A percentile compares a stretch with the other conserved stretches of the same genome.
phyloP scores from a whole-genome alignment of 2,797 vertebrate species.

The Ptychadena robeensis region DNA sequence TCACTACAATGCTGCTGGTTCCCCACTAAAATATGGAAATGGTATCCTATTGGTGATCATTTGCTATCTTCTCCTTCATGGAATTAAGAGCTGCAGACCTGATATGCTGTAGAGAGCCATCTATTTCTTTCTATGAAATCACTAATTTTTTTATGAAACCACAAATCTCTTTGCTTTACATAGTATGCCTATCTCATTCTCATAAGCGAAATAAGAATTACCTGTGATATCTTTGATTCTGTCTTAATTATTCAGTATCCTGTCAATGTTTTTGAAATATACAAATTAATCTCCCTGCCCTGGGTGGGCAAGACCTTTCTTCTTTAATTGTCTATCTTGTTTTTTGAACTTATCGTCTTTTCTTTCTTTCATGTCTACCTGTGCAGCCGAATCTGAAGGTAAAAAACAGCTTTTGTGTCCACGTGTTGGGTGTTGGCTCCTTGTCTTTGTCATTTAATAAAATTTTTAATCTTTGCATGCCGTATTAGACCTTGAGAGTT shows the following conservation, averaged over 20 bases:
- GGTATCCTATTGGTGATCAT: neutral
- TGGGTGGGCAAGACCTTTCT: neutral
- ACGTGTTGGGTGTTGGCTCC: constrained; percentile 70
- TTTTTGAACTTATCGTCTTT: constrained; percentile 68
- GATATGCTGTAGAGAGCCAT: too few relatives aligned
- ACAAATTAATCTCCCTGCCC: neutral
- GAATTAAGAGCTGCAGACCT: too few relatives aligned
- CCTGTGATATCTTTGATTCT: too few relatives aligned
- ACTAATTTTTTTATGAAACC: too few relatives aligned
- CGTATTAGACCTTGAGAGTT: neutral
- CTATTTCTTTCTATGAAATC: too few relatives aligned
- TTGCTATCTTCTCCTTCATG: neutral
- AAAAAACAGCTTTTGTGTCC: constrained; percentile 78
- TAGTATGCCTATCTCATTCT: too few relatives aligned
- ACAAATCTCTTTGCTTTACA: too few relatives aligned
- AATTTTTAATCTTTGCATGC: neutral
- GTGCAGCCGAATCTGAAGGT: constrained; percentile 98
- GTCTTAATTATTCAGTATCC: neutral
- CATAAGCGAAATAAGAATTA: too few relatives aligned
- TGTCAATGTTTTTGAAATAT: neutral
- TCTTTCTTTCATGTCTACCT: constrained; percentile 84
- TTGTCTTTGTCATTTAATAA: too few relatives aligned
- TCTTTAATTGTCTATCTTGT: constrained; percentile 4
- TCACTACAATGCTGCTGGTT: too few relatives aligned
- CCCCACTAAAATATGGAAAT: neutral